Evolutionary conservation across 2,888 invertebrate species (phyloP), one percentile per base, ranked within the genome.

Genomic region (Melinaea marsaeus): DNA sequence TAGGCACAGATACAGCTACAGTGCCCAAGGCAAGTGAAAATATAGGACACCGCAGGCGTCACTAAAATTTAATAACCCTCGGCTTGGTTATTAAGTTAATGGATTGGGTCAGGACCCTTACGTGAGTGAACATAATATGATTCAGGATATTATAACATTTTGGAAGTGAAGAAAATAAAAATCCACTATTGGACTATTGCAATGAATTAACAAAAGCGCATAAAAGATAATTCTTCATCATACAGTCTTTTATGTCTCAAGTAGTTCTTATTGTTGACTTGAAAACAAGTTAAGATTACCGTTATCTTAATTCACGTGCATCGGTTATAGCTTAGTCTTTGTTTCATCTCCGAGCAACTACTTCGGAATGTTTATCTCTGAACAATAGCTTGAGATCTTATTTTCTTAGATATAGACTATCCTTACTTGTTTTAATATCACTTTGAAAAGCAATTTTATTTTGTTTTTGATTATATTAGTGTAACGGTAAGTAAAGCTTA

Each of bases 21-120:
- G 51, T 59, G 63, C 59, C 48, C 58, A 13, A 4, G 59, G 63
- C 63, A 51, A 33, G 59, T 42, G 42, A 11, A 37, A 59, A 58
- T 58, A 47, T 59, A 59, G 58, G 57, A 55, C 13, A 78, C 72
- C 74, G 74, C 75, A 68, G 73, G 72, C 68, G 67, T 68, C 69
- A 71, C 60, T 68, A 67, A 78, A 77, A 80, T 79, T 75, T 76
- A 79, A 80, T 80, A 78, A 80, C 70, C 68, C 67, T 63, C 61
- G 74, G 76, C 72, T 62, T 65, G 55, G 71, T 59, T 63, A 59
- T 59, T 59, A 45, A 32, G 56, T 63, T 56, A 63, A 42, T 13
- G 55, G 42, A 56, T 56, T 47, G 45, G 42, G 34, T 58, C 58
- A 58, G 34, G 42, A 47, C 37, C 47, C 11, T 48, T 42, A 62